A percentile compares a stretch with the other conserved stretches of the same genome.
Evolutionary conservation across 2,113 vertebrate genomes (phyloP).

Genomic region (Coryphaenoides rupestris): DNA sequence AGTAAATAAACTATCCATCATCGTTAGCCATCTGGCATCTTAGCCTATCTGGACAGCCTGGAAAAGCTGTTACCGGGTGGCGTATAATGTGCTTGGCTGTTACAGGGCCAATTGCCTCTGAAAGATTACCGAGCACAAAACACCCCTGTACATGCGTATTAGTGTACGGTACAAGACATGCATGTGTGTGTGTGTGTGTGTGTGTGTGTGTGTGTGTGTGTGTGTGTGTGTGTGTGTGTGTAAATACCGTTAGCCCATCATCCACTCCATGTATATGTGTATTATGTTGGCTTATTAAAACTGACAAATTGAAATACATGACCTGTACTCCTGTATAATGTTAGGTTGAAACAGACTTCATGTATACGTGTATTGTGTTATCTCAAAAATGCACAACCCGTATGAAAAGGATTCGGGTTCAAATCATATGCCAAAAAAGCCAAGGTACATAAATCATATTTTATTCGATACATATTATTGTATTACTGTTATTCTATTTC

Average conservation of each 20-base stretch:
- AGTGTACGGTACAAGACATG: slow-evolving; percentile 2
- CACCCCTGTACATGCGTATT: slow-evolving; percentile 38
- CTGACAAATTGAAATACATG: too few species aligned
- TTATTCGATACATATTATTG: too few species aligned
- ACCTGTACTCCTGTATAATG: slow-evolving; percentile 31
- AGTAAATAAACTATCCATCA: slow-evolving; percentile 70
- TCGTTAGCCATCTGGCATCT: slow-evolving; percentile 57
- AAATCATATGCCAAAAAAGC: too few species aligned
- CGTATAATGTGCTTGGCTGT: slow-evolving; percentile 40
- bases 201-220: slow-evolving; percentile 6
- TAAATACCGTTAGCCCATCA: too few species aligned
- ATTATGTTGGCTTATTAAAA: too few species aligned
- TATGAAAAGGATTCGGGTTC: neutral
- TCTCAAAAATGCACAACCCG: neutral
- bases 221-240: slow-evolving; percentile 22
- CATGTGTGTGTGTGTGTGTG: slow-evolving; percentile 16
- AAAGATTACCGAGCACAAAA: slow-evolving; percentile 57
- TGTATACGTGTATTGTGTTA: neutral
- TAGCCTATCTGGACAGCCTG: slow-evolving; percentile 47
- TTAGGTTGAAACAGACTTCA: neutral
- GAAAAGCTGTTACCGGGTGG: slow-evolving; percentile 60
- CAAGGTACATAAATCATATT: too few species aligned
- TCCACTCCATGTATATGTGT: too few species aligned
- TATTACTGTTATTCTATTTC: too few species aligned
- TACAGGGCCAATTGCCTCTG: slow-evolving; percentile 62